Percentiles rank a stretch among this genome's conserved stretches.
Evolutionary conservation across 2,797 vertebrate species (phyloP).

Genomic region (Nasua narica): DNA sequence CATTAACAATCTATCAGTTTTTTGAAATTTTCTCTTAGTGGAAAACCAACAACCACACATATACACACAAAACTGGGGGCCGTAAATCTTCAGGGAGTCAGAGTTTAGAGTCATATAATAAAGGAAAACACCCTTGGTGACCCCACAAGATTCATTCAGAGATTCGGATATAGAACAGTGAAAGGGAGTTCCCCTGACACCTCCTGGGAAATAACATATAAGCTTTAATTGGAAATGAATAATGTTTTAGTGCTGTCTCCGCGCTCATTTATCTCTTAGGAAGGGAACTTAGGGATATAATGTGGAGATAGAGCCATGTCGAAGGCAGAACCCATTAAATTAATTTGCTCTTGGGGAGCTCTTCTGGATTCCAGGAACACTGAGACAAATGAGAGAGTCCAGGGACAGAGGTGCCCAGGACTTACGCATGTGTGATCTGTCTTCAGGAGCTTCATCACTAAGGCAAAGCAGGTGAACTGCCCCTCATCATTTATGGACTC

Average conservation of each 20-base stretch:
- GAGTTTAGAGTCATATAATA: not conserved
- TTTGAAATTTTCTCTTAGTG: not conserved
- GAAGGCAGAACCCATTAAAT: not conserved
- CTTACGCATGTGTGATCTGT: not conserved
- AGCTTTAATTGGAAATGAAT: not conserved
- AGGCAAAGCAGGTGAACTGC: not conserved
- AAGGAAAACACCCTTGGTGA: not conserved
- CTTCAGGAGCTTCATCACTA: not conserved
- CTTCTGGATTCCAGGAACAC: not conserved
- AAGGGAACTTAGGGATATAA: not conserved
- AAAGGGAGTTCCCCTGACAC: not conserved
- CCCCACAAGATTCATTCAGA: not conserved
- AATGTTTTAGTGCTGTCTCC: not conserved
- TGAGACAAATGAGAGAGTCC: not conserved
- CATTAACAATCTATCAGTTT: not conserved
- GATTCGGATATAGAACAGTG: not conserved
- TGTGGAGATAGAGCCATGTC: not conserved
- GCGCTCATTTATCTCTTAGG: not conserved
- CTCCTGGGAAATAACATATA: not conserved
- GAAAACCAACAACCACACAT: not conserved
- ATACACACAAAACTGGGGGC: not conserved
- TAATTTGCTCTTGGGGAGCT: not conserved
- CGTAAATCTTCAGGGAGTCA: not conserved
- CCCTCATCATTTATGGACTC: not conserved
- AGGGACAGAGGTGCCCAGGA: not conserved